A percentile compares a stretch with the other conserved stretches of the same genome.
These are phyloP conservation scores for Stenichneumon culpator DNA, from an alignment of 2,888 invertebrate genomes.

Conservation along the genomic window DNA sequence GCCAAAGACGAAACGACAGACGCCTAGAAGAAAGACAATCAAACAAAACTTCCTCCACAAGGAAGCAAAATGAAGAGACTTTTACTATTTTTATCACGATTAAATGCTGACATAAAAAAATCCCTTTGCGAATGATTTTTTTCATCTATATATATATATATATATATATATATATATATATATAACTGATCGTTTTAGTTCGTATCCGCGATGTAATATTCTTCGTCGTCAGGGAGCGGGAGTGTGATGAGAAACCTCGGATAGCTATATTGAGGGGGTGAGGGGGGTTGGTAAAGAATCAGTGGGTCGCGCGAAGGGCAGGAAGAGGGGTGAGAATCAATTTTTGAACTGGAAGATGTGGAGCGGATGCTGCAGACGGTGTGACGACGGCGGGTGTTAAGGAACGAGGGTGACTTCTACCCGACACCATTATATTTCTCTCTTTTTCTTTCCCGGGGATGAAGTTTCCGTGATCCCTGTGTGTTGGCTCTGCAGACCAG, in stretches of 20 bases:
- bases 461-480: constrained; percentile 38
- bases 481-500: constrained; percentile 45
- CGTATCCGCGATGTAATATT: background rate
- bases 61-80: no score
- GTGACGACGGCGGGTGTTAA: constrained; percentile 54
- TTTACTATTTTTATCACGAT: no score
- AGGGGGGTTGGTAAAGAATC: background rate
- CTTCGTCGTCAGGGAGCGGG: constrained; percentile 38
- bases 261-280: constrained; percentile 18
- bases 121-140: background rate
- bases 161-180: no score
- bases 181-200: background rate
- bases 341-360: constrained; percentile 82
- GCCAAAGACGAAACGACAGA: no score
- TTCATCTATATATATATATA: no score
- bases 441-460: constrained; percentile 58
- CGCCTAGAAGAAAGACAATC: no score
- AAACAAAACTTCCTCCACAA: no score
- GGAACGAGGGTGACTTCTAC: constrained; percentile 61
- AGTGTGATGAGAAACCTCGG: constrained; percentile 61
- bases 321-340: constrained; percentile 77
- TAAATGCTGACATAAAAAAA: background rate
- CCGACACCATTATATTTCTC: constrained; percentile 46
- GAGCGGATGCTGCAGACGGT: constrained; percentile 81
- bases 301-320: constrained; percentile 20